Evolutionary conservation across 2,888 invertebrate species (phyloP), one percentile per base, ranked within the genome.

Genomic region (Synanthedon vespiformis): DNA sequence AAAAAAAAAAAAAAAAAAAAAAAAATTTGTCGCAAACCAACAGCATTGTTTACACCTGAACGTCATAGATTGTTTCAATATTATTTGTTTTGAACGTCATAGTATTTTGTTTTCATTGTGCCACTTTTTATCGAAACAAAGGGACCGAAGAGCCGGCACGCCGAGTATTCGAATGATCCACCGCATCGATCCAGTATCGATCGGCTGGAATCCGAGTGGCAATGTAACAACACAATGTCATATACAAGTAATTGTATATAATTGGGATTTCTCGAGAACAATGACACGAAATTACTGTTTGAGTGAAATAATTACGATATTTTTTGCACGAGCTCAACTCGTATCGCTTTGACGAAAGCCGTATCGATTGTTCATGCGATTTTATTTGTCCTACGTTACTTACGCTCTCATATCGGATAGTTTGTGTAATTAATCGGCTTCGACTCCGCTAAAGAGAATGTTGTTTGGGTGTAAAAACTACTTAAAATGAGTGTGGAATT

Each of bases 241-340:
- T 83, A 85, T 83, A 82, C 79, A 69, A 72, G 83, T 86, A 87
- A 86, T 87, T 85, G 84, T 85, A 85, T 82, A 83, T 87, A 87
- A 87, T 87, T 86, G 85, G 80, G 76, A 77, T 82, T 86, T 85
- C 85, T 81, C 68, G 74, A 81, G 86, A 86, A 87, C 86, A 86
- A 86, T 85, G 85, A 83, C 74, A 68, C 72, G 64, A 84, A 84
- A 86, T 86, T 85, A 79, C 82, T 77, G 76, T 74, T 78, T 80
- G 80, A 73, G 67, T 78, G 75, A 79, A 85, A 85, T 85, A 86
- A 86, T 87, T 85, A 75, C 77, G 63, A 73, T 72, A 61, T 60
- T 72, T 75, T 81, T 80, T 79, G 77, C 76, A 65, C 62, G 64
- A 58, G 64, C 59, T 58, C 56, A 55, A 62, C 58, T 55, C 65